A percentile compares a stretch with the other conserved stretches of the same genome.
Conservation (phyloP, 2,888 invertebrate species). For the Polydrusus pterygomalis region DNA sequence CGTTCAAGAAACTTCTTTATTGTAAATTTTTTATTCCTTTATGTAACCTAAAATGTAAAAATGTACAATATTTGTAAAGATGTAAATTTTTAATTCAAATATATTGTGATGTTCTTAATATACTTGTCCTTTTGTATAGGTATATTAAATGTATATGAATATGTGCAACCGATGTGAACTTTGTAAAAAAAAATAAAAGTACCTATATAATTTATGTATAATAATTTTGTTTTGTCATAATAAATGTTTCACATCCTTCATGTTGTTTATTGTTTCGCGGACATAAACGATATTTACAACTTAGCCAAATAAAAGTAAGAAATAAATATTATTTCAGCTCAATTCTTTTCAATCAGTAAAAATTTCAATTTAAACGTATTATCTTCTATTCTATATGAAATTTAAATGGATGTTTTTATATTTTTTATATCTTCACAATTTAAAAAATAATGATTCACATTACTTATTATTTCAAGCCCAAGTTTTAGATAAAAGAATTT, state of each 20-base stretch:
- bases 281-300: too few species aligned
- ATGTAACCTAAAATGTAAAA: slow-evolving; percentile 47
- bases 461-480: too few species aligned
- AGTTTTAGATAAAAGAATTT: too few species aligned
- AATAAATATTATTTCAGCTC: too few species aligned
- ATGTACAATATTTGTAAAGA: slow-evolving; percentile 51
- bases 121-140: slow-evolving; percentile 48
- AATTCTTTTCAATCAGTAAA: too few species aligned
- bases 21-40: slow-evolving; percentile 28
- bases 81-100: slow-evolving; percentile 53
- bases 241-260: slow-evolving; percentile 69
- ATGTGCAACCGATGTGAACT: slow-evolving; percentile 55
- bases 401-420: too few species aligned
- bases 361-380: too few species aligned
- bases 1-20: slow-evolving; percentile 23
- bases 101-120: slow-evolving; percentile 57
- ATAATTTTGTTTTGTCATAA: slow-evolving; percentile 70
- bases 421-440: too few species aligned
- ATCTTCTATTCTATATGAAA: too few species aligned
- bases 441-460: too few species aligned
- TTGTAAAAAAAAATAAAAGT: slow-evolving; percentile 61
- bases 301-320: too few species aligned
- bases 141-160: slow-evolving; percentile 55
- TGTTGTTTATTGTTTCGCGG: neutral
- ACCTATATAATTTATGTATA: slow-evolving; percentile 68